Conservation (phyloP, 2,113 vertebrate species). For the Garra rufa region DNA sequence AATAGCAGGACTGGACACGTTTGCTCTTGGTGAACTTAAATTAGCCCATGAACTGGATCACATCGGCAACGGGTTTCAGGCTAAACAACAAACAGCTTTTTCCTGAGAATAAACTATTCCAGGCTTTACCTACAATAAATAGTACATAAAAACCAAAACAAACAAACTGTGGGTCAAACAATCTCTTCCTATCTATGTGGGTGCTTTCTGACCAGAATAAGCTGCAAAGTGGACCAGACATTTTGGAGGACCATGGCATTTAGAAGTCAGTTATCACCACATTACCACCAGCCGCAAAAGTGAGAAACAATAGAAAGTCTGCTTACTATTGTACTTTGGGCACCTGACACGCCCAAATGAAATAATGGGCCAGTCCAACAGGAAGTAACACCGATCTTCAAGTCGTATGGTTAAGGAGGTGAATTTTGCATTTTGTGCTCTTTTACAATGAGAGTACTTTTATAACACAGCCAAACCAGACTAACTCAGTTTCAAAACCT, state of each 20-base stretch:
- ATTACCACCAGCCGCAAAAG: not conserved
- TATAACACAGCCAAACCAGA: not conserved
- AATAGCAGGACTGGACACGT: not conserved
- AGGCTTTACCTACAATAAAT: not conserved
- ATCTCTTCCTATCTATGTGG: not conserved
- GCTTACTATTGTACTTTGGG: not conserved
- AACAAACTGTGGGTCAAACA: not conserved
- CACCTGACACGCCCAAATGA: not conserved
- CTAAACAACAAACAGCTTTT: not conserved
- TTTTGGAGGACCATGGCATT: not conserved
- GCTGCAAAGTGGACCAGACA: not conserved
- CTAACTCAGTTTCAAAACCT: not conserved
- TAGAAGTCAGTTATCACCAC: not conserved
- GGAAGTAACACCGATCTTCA: not conserved
- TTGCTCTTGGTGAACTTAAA: not conserved
- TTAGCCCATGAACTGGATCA: not conserved
- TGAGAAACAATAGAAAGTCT: not conserved
- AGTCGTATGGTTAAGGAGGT: no score
- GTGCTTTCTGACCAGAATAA: not conserved
- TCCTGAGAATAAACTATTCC: not conserved
- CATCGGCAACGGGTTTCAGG: not conserved
- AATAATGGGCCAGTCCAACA: constrained; percentile 4
- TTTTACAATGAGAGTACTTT: not conserved
- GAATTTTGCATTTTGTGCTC: not conserved
- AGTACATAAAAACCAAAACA: not conserved